Base-by-base conservation (phyloP, 2,797 vertebrate species). In the Liparis tanakae region DNA sequence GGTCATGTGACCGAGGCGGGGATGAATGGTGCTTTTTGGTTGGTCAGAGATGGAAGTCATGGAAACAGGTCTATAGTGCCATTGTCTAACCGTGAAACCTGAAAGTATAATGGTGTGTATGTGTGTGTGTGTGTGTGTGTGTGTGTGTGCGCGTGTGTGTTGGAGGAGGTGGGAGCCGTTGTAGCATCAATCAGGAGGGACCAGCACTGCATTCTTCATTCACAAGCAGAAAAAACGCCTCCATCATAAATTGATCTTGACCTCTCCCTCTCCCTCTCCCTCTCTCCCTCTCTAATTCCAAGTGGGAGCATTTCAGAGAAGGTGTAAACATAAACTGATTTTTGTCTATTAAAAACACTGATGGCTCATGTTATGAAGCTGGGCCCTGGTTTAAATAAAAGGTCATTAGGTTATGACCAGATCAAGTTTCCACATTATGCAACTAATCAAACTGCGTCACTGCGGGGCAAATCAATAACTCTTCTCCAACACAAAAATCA, bases 181-280 rank as follows among this genome's bases (percentile, higher is more conserved):
- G 71, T 70, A 80, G 78, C 81, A 70, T 83, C 72, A 75, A 78
- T 30, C 25, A 30, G 25, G 56, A 86, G 73, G 62, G 55, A 87
- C 75, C 67, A 72, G 73, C 62, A 39, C 66, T 74, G 82, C 68
- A 59, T 80, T 87, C 73, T 90, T 88, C 88, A 93, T 93, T 93
- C 90, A 93, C 71, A 91, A 85, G 72, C 73, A 81, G 62, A 76
- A 83, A 82, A 85, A 85, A 67, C 72, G 72, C 90, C 89, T 88
- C 91, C 86, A 85, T 86, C 81, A 87, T 87, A 57, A 78, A 85
- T 65, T 85, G 91, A 91, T 87, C 89, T 90, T 89, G 89, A 86
- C 88, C 7, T 59, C 56, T 60, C 50, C 30, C 20, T 25, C 44
- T 7, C 34, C 44, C 58, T 43, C 37, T 43, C 41, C 15, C 46